Evolutionary conservation across 2,888 invertebrate genomes (phyloP).

Genomic region (Oxycera nigricornis): DNA sequence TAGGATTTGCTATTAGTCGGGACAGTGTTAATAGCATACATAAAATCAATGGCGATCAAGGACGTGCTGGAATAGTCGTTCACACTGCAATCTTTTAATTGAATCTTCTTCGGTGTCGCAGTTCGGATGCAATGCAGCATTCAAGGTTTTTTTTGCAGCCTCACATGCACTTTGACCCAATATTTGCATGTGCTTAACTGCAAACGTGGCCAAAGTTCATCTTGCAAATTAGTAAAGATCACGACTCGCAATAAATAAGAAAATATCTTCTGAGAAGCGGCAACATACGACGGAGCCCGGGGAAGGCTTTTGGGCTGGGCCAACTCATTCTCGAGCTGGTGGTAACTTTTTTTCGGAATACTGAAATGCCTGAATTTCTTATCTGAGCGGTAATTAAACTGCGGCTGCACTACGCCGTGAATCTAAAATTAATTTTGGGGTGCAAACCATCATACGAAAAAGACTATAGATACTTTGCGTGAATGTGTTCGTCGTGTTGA

Average conservation of each 20-base stretch:
- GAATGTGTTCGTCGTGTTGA: neutral
- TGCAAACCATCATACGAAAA: neutral
- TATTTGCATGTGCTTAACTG: too few species aligned
- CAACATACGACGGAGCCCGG: neutral
- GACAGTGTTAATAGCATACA: neutral
- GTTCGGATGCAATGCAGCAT: too few species aligned
- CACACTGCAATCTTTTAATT: neutral
- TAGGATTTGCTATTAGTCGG: neutral
- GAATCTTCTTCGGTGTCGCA: neutral
- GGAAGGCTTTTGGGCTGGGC: neutral
- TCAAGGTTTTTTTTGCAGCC: too few species aligned
- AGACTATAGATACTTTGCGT: neutral
- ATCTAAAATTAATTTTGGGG: neutral
- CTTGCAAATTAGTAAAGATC: too few species aligned
- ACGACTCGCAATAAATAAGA: neutral
- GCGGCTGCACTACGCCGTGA: neutral
- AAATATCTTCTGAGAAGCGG: neutral
- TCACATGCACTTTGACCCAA: too few species aligned
- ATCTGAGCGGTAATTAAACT: neutral
- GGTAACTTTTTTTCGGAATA: neutral
- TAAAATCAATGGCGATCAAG: constrained; percentile 22
- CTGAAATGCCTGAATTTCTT: neutral
- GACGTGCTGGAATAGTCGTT: neutral
- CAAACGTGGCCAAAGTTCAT: too few species aligned
- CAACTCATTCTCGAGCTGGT: too few species aligned